Percentiles rank a stretch among this genome's conserved stretches.
Evolutionary conservation across 2,113 vertebrate species (phyloP).

Genomic region (Heptranchias perlo): DNA sequence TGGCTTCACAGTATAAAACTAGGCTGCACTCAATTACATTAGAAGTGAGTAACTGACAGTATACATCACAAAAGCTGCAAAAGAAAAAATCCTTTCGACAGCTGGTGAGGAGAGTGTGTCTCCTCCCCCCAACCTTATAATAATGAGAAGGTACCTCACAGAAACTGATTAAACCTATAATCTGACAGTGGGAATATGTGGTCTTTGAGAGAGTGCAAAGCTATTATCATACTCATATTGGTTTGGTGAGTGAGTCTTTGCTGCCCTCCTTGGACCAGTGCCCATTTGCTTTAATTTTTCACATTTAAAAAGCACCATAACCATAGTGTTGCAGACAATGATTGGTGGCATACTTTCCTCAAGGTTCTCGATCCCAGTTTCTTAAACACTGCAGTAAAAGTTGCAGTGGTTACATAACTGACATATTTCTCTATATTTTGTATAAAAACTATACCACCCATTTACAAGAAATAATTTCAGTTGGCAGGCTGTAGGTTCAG

Average conservation of each 20-base stretch:
- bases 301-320: background rate
- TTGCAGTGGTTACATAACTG: background rate
- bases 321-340: background rate
- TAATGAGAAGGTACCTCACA: too few relatives aligned
- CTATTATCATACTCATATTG: background rate
- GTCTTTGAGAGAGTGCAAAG: background rate
- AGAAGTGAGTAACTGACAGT: background rate
- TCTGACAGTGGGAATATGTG: background rate
- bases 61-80: background rate
- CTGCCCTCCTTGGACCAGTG: conserved; percentile 20
- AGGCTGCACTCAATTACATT: background rate
- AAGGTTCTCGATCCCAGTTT: background rate
- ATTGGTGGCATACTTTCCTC: background rate
- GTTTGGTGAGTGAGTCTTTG: background rate
- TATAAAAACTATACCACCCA: background rate
- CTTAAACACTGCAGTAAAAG: background rate
- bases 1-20: background rate
- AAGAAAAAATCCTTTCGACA: background rate
- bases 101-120: background rate
- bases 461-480: background rate
- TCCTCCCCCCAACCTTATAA: background rate
- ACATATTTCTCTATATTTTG: background rate
- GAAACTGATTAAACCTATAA: too few relatives aligned
- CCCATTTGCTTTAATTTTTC: background rate
- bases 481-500: background rate